Evolutionary conservation across 2,113 vertebrate species (phyloP), one percentile per base, ranked within the genome.

Genomic region (Lepus americanus): DNA sequence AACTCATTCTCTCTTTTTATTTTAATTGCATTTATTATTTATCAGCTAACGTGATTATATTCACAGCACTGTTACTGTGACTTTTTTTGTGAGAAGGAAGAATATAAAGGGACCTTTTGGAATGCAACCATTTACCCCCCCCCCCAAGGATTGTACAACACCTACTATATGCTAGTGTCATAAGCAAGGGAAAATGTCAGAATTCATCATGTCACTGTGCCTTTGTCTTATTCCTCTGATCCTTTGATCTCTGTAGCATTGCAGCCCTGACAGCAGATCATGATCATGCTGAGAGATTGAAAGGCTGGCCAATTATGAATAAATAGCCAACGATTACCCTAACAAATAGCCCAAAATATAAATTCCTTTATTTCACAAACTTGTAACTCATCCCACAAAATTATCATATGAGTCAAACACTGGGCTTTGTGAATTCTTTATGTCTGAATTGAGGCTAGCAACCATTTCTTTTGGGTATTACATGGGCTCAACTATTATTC

Each of bases 21-120:
- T 93, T 91, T 92, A 77, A 83, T 87, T 73, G 59, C 66, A 87
- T 89, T 89, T 96, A 95, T 59, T 16, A 69, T 81, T 81, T 80
- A 23, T 84, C 39, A 66, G 22, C 95, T 85, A 80, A 27, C 76
- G 17, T 80, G 67, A 39, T 59, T 76, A 22, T 94, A 36, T 89
- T 95, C 2, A 1, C 20, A 86, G 55, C 25, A 76, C n/a, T 84
- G 39, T 79, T 80, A 39, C 59, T 4, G 0, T 76, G 23, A 29
- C 22, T 74, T 61, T 69, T 80, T 67, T 44, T 36, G 16, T 55
- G 29, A 95, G 79, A 82, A 25, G 44, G 82, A 78, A 33, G 16
- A 70, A 81, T 44, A 9, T 70, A 72, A 82, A 69, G 19, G 29
- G 55, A 2, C 19, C 16, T 88, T 87, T 81, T 70, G 59, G 67